Percentiles rank a stretch among this genome's conserved stretches.
Conservation (phyloP, 2,113 vertebrate genomes). For the Aramus guarauna region DNA sequence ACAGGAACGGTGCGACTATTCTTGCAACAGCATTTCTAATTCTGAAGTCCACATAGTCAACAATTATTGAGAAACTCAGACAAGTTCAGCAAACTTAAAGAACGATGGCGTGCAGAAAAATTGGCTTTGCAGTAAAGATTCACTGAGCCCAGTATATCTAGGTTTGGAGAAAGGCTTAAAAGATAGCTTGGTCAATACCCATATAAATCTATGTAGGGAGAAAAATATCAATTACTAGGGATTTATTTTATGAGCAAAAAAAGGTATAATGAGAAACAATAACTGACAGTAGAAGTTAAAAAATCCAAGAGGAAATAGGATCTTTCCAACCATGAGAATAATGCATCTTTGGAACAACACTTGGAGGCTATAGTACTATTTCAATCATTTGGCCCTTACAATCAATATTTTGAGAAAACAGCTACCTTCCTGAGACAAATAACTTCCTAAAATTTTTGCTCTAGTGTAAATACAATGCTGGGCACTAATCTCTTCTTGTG, state of each 20-base stretch:
- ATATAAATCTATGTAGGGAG: neutral
- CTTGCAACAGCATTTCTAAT: neutral
- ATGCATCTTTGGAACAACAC: neutral
- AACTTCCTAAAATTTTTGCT: neutral
- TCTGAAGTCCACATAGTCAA: neutral
- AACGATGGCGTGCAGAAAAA: neutral
- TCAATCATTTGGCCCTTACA: neutral
- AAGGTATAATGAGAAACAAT: neutral
- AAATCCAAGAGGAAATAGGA: neutral
- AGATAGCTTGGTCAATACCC: neutral
- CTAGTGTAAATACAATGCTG: neutral
- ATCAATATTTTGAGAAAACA: neutral
- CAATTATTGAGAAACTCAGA: neutral
- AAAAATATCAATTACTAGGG: neutral
- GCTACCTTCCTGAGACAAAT: neutral
- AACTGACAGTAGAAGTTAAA: neutral
- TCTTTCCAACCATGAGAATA: neutral
- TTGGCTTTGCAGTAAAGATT: neutral
- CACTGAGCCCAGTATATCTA: neutral
- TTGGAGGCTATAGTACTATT: accelerated
- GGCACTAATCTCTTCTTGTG: neutral
- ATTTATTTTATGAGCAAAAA: neutral
- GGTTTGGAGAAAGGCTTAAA: neutral
- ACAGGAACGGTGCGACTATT: neutral
- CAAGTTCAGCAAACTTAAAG: neutral